phyloP scores from a whole-genome alignment of 2,113 vertebrate genomes.

The Forbesichthys agassizii region DNA sequence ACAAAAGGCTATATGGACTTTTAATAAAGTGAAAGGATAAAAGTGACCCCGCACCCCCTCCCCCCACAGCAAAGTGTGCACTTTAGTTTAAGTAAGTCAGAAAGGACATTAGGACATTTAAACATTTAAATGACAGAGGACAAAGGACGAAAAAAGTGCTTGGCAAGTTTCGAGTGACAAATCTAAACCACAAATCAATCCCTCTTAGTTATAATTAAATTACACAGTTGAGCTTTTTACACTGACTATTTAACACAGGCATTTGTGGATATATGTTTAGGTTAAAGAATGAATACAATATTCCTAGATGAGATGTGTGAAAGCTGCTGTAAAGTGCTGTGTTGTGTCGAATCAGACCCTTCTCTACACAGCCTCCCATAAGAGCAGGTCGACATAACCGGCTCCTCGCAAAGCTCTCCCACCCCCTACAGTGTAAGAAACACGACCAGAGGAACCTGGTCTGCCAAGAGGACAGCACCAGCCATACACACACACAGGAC shows the following conservation, averaged over 20 bases:
- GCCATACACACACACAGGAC: not conserved
- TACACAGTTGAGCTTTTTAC: no score
- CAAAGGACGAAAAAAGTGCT: constrained; percentile 16
- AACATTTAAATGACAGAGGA: no score
- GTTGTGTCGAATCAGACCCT: no score
- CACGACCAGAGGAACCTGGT: not conserved
- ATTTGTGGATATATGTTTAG: no score
- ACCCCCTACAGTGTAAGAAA: constrained; percentile 23
- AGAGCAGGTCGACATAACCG: not conserved
- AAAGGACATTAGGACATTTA: no score
- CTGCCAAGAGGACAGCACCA: constrained; percentile 9
- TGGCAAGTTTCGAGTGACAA: no score
- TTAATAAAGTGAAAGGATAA: not conserved
- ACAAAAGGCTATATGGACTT: not conserved
- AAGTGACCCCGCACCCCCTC: not conserved
- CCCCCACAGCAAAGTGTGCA: not conserved
- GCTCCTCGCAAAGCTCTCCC: not conserved
- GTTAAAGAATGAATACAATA: no score
- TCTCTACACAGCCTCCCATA: constrained; percentile 2
- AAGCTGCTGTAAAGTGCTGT: no score
- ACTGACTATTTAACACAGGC: no score
- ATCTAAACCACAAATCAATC: no score
- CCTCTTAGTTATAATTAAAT: no score
- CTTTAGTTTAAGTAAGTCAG: not conserved
- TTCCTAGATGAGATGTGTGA: no score